A percentile compares a stretch with the other conserved stretches of the same genome.
These are phyloP conservation scores for Leucoraja ocellata DNA, from an alignment of 2,797 vertebrate genomes.

Conservation along the genomic window DNA sequence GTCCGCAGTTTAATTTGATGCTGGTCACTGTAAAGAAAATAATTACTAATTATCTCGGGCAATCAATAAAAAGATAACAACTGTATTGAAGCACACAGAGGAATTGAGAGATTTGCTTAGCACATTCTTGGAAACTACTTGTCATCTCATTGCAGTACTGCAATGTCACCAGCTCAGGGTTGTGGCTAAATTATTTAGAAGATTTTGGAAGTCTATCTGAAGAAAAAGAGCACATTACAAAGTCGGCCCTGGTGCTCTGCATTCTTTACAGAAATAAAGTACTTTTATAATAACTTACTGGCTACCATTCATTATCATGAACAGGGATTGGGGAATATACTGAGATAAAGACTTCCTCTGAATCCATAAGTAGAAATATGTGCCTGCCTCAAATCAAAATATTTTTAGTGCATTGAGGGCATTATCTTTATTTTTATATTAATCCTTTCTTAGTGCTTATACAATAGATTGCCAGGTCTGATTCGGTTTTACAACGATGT, in stretches of 20 bases:
- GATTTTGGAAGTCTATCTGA: too few species aligned
- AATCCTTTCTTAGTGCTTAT: too few species aligned
- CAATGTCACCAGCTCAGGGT: too few species aligned
- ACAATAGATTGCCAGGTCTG: too few species aligned
- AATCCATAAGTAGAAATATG: not conserved
- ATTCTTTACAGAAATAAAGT: too few species aligned
- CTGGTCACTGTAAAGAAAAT: not conserved
- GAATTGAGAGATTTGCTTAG: not conserved
- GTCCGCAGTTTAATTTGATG: constrained; percentile 14
- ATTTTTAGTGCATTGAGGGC: not conserved
- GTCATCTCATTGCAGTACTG: not conserved
- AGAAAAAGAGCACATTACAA: too few species aligned
- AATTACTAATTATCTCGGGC: not conserved
- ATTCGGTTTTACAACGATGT: too few species aligned
- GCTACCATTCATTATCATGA: too few species aligned
- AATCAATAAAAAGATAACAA: not conserved
- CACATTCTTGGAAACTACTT: not conserved
- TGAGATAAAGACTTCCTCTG: not conserved
- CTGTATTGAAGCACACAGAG: not conserved
- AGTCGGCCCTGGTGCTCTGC: too few species aligned
- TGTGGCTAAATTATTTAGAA: too few species aligned
- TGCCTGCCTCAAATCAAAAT: not conserved
- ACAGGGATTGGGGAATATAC: too few species aligned
- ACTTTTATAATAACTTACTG: too few species aligned
- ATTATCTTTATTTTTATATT: not conserved